Evolutionary conservation across 2,888 invertebrate genomes (phyloP), one percentile per base, ranked within the genome.

Genomic region (Volucella bombylans): DNA sequence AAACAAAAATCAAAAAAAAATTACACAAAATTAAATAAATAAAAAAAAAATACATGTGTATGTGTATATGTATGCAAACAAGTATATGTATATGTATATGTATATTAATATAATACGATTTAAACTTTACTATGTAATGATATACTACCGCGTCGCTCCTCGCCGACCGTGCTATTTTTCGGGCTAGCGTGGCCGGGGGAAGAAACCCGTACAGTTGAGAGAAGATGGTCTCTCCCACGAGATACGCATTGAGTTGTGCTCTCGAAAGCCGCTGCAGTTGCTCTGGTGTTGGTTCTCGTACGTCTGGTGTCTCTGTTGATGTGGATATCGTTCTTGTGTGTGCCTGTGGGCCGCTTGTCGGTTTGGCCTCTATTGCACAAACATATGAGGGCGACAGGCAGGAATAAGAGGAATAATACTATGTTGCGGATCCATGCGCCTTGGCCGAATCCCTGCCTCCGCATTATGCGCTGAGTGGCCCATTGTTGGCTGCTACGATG

Each of bases 1-100:
- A 50, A 2, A 8, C 4, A n/a, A n/a, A n/a, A n/a, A n/a, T n/a
- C n/a, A n/a, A n/a, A n/a, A n/a, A n/a, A n/a, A n/a, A n/a, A n/a
- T 23, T 23, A 6, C 0, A 4, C 4, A 31, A 31, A 31, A 31
- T 1, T 6, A 18, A 23, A 23, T 23, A 45, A 76, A 76, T 65
- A 74, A 76, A 67, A 50, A 38, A 49, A 45, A 11, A 67, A 67
- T 67, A 72, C 59, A 47, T 81, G 76, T 81, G 81, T 41, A 61
- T 50, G 39, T 78, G 39, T 31, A 72, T 67, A 67, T 67, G 50
- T 68, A 67, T 62, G 39, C 43, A 59, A 43, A 55, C 45, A 49
- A 57, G 45, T 39, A 72, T 14, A 62, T 71, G 31, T 45, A 73
- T n/a, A n/a, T n/a, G n/a, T n/a, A 1, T 15, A 54, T 47, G 38